These are phyloP conservation scores for Drosophila flavopinicola DNA, from an alignment of 2,888 invertebrate genomes.

Conservation along the genomic window DNA sequence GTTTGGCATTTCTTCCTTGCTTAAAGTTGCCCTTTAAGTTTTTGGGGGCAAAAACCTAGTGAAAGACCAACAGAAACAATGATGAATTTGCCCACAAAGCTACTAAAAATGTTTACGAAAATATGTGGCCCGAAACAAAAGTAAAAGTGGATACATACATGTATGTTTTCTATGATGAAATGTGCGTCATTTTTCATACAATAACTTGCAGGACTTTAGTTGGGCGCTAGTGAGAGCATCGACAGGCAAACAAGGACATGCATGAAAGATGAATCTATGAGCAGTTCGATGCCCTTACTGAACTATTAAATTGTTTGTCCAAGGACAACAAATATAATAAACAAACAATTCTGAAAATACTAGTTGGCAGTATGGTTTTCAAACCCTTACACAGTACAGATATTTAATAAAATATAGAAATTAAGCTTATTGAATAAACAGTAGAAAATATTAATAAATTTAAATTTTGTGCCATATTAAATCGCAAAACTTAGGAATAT, in stretches of 20 bases:
- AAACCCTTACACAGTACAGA: too few species aligned
- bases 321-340: background rate
- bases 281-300: conserved; percentile 4
- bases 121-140: conserved; percentile 48
- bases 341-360: too few species aligned
- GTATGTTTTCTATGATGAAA: conserved; percentile 56
- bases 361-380: too few species aligned
- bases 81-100: conserved; percentile 63
- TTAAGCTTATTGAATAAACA: too few species aligned
- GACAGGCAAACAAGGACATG: conserved; percentile 10
- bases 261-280: background rate
- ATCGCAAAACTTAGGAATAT: too few species aligned
- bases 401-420: too few species aligned
- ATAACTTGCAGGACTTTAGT: conserved; percentile 49
- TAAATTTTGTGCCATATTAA: too few species aligned
- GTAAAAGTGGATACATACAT: conserved; percentile 47
- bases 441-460: too few species aligned
- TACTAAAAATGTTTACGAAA: conserved; percentile 62
- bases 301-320: too few species aligned
- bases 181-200: conserved; percentile 59
- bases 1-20: conserved; percentile 15
- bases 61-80: conserved; percentile 32
- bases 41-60: conserved; percentile 3
- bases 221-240: conserved; percentile 27
- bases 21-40: conserved; percentile 50